Base-by-base conservation (phyloP, 2,113 vertebrate genomes). In the Apistogramma diplotaenia region DNA sequence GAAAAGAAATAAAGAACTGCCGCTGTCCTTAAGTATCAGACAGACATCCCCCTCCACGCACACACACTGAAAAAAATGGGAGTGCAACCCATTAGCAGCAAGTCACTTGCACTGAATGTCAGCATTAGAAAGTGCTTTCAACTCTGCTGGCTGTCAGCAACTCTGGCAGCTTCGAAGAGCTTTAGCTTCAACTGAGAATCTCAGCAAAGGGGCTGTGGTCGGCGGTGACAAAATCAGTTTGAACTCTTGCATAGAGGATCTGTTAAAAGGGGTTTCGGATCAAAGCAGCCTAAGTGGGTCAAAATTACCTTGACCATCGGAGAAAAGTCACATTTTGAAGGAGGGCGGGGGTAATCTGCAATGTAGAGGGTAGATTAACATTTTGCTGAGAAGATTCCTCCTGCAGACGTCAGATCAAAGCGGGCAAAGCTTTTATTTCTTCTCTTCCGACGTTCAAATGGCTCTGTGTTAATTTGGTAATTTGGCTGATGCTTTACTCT, bases 271-370 rank as follows among this genome's bases (percentile, higher is more conserved):
- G 89, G 67, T 86, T 92, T 77, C 27, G 89, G 94, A 94, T 95
- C 94, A 95, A 95, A 95, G 94, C 78, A 72, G 81, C 70, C 86
- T 94, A 93, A 95, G 94, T 94, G 93, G 94, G 92, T 91, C 94
- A 94, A 86, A 93, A 94, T 93, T 93, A 95, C 94, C 93, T 94
- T 95, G 93, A 94, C 92, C 90, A 91, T 94, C 87, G 91, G 90
- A 95, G 91, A 94, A 93, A 86, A 88, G 85, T 89, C 90, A 88
- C 89, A 94, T 93, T 94, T 91, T 86, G 73, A 87, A 79, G 84
- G 79, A 67, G 85, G 81, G 85, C 3, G 87, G 88, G 81, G 61
- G 80, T 93, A 92, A 94, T 94, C 93, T 94, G 90, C 87, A 91
- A 92, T 91, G 92, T 88, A 89, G 89, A 92, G 86, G 88, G 76